Conservation (phyloP, 2,113 vertebrate genomes). For the Antigone vipio region DNA sequence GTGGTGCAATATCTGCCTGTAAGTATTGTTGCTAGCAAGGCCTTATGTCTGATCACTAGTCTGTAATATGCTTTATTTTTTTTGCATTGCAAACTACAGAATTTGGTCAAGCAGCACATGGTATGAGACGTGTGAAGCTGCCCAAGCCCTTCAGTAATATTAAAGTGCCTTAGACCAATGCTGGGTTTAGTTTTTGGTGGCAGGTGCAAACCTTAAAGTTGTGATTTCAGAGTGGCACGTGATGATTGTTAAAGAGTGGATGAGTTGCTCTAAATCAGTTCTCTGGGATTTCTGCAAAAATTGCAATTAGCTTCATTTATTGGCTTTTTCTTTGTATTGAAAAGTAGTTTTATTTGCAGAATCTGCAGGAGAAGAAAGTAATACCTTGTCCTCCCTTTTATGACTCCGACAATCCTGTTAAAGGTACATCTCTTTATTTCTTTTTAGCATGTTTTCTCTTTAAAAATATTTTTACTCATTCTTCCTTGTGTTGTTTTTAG, state of each 20-base stretch:
- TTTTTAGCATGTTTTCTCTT: neutral
- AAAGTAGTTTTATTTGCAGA: slow-evolving; percentile 67
- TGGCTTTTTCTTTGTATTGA: neutral
- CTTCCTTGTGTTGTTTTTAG: neutral
- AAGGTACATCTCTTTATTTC: slow-evolving; percentile 77
- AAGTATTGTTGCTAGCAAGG: slow-evolving; percentile 58
- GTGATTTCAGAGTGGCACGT: neutral
- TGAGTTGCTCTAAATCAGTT: neutral
- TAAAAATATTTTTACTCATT: neutral
- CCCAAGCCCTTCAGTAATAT: neutral
- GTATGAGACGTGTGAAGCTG: neutral
- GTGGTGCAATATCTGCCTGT: slow-evolving; percentile 94
- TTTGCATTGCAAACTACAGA: neutral
- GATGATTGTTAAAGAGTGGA: neutral
- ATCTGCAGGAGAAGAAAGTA: slow-evolving; percentile 90
- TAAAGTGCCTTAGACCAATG: neutral
- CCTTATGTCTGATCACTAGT: neutral
- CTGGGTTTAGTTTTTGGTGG: neutral
- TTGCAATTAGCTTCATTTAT: neutral
- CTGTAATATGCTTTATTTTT: neutral
- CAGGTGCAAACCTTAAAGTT: too few species aligned
- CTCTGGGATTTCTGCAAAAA: neutral
- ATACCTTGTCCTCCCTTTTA: slow-evolving; percentile 93
- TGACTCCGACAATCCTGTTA: slow-evolving; percentile 87
- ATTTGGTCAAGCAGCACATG: neutral